Evolutionary conservation across 2,797 vertebrate species (phyloP), one percentile per base, ranked within the genome.

Genomic region (Pachyuromys duprasi): DNA sequence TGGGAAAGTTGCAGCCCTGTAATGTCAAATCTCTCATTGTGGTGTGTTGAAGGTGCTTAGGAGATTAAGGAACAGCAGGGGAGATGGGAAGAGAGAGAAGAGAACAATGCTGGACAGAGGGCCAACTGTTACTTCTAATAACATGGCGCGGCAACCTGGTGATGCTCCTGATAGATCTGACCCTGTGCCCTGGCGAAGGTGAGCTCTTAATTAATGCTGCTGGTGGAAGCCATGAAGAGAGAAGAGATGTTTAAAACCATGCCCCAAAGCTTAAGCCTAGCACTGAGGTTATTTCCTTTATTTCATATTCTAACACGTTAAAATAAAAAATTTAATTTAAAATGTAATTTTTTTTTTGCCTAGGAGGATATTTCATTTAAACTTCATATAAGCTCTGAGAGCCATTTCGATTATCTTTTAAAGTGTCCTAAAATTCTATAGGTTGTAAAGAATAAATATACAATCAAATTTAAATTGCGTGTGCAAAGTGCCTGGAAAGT

Each of bases 381-480:
- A 28, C 5, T 70, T 84, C 74, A 87, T 24, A 8, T 89, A 65
- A 94, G 7, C 45, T 69, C 26, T 93, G 28, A 86, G 89, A 86
- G 31, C 5, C 11, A 14, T 76, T 74, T 95, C 86, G 15, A 86
- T 86, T 89, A 86, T 18, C 82, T 83, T 94, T 84, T 42, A 91
- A 94, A 72, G 28, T 72, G 55, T 63, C 3, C 15, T 33, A 31
- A 65, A 55, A 94, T 87, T 84, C 65, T 94, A 42, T 70, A 90
- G n/a, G 89, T 91, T 72, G 95, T 42, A 87, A 86, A 26, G 90
- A 91, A 86, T 2, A 74, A 53, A 86, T n/a, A 49, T 12, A 62
- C 45, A 62, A 53, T 9, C 60, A 12, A 80, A 78, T 82, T 79
- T 65, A 93, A 95, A 60, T 81, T 55, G 20, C 39, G 75, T 3